Evolutionary conservation across 2,797 vertebrate species (phyloP).

Genomic region (Enteromius afrohamiltoni): DNA sequence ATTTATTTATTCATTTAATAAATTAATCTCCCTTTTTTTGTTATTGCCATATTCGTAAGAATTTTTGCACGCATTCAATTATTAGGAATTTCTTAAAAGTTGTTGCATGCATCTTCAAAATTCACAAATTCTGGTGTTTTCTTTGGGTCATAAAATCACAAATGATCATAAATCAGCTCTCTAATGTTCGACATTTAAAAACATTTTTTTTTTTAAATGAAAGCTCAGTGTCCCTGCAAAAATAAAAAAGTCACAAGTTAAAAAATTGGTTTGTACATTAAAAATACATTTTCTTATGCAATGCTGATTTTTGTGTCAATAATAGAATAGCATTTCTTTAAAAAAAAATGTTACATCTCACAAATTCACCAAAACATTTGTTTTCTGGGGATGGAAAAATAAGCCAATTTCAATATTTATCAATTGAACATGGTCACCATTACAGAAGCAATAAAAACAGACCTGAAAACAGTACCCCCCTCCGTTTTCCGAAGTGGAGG

Average conservation of each 20-base stretch:
- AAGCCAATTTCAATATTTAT: too few species aligned
- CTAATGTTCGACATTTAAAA: neutral
- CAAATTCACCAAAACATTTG: neutral
- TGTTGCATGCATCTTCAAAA: neutral
- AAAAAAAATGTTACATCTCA: neutral
- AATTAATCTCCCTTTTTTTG: too few species aligned
- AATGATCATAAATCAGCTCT: neutral
- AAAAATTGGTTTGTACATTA: neutral
- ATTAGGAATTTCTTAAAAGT: neutral
- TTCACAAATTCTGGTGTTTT: neutral
- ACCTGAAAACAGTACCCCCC: neutral
- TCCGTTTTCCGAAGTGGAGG: neutral
- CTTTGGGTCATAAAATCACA: too few species aligned
- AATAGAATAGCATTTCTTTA: neutral
- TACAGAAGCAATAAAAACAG: neutral
- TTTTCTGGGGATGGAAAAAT: neutral
- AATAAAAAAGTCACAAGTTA: neutral
- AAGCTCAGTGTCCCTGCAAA: neutral
- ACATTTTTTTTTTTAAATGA: neutral
- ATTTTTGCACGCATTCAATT: neutral
- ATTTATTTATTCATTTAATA: neutral
- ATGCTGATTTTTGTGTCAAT: neutral
- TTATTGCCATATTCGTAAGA: neutral
- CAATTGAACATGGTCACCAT: neutral
- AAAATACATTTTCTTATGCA: neutral